Evolutionary conservation across 2,888 invertebrate species (phyloP).

Genomic region (Polydrusus tereticollis): DNA sequence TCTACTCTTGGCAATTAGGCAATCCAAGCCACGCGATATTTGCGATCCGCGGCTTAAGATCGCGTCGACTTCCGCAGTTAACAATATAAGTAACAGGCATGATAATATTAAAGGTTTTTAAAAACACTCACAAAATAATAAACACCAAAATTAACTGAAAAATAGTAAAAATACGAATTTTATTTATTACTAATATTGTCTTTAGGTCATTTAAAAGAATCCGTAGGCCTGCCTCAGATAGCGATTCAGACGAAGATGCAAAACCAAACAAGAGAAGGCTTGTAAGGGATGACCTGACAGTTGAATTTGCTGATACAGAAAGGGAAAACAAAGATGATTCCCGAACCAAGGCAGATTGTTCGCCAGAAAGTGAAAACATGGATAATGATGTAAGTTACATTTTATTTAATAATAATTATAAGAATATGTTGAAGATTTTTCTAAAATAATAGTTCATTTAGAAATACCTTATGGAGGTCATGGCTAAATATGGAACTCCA

Average conservation of each 20-base stretch:
- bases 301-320: constrained; percentile 55
- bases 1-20: no score
- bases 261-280: constrained; percentile 51
- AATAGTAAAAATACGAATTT: neutral
- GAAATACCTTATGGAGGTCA: constrained; percentile 50
- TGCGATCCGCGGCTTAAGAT: no score
- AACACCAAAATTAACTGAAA: no score
- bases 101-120: no score
- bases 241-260: constrained; percentile 48
- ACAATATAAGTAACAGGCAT: no score
- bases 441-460: constrained; percentile 34
- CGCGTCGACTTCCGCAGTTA: no score
- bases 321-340: constrained; percentile 24
- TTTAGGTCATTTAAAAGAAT: constrained; percentile 48
- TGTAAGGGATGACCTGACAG: constrained; percentile 57
- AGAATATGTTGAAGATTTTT: no score
- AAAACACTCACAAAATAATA: no score
- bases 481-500: constrained; percentile 50
- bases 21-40: no score
- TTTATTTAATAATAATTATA: no score
- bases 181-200: neutral
- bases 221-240: constrained; percentile 40
- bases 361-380: constrained; percentile 45
- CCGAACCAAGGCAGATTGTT: neutral
- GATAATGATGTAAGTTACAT: constrained; percentile 53